A percentile compares a stretch with the other conserved stretches of the same genome.
These are phyloP conservation scores for Hepsetus odoe DNA, from an alignment of 2,113 vertebrate genomes.

Conservation along the genomic window DNA sequence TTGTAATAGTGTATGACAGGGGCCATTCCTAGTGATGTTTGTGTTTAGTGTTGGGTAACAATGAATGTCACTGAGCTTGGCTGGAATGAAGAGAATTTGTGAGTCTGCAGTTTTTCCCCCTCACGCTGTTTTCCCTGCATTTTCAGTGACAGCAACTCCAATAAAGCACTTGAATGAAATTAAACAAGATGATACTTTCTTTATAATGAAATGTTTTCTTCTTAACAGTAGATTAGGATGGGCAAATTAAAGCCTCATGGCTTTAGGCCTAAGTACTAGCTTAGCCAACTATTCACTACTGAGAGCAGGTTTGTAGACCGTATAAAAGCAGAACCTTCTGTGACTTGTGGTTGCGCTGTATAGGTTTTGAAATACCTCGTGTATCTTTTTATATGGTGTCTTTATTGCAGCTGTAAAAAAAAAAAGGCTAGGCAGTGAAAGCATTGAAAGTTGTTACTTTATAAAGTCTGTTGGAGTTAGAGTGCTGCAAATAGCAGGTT, in stretches of 20 bases:
- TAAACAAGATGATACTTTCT: too few relatives aligned
- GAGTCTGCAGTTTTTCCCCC: constrained; percentile 65
- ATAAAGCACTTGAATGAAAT: neutral
- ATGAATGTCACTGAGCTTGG: constrained; percentile 56
- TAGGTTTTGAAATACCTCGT: neutral
- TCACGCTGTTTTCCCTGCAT: constrained; percentile 52
- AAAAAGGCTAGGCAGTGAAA: neutral
- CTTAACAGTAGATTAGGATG: neutral
- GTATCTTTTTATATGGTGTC: neutral
- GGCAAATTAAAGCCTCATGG: neutral
- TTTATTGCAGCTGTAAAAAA: constrained; percentile 4
- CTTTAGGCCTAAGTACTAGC: neutral
- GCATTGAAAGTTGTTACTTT: neutral
- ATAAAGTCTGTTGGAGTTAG: constrained; percentile 16
- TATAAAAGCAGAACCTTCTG: neutral
- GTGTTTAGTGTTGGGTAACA: constrained; percentile 67
- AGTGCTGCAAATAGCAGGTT: constrained; percentile 19
- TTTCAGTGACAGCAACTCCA: constrained; percentile 30
- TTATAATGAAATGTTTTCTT: neutral
- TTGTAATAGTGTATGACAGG: constrained; percentile 4
- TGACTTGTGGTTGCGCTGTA: neutral
- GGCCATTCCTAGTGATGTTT: constrained; percentile 59
- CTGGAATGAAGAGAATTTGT: constrained; percentile 72
- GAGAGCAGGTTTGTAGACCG: neutral
- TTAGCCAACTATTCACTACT: neutral